phyloP scores from a whole-genome alignment of 2,888 invertebrate species.

The Dysmachus trigonus region DNA sequence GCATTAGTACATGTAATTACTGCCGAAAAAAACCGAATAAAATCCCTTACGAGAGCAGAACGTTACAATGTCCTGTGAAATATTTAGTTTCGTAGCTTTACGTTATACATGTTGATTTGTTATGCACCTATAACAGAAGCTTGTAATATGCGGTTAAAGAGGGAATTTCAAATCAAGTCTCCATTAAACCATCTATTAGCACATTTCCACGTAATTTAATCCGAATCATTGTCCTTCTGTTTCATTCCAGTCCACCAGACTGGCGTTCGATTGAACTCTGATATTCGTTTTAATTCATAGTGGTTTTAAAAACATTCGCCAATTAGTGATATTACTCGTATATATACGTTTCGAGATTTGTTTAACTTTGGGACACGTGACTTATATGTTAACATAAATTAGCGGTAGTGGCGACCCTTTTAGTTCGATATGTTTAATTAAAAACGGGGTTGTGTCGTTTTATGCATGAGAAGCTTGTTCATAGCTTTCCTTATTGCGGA shows the following conservation, averaged over 20 bases:
- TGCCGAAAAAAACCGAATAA: background rate
- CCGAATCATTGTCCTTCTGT: background rate
- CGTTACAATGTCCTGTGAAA: background rate
- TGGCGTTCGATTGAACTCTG: background rate
- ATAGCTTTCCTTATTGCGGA: background rate
- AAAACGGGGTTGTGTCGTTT: background rate
- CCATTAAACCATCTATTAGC: conserved; percentile 16
- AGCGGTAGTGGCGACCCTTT: background rate
- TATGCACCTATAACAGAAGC: background rate
- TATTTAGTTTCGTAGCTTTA: background rate
- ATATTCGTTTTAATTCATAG: background rate
- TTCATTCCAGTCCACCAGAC: background rate
- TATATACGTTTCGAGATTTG: background rate
- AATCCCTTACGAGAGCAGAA: background rate
- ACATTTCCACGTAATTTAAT: conserved; percentile 20
- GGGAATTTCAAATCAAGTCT: conserved; percentile 7
- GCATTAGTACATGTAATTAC: background rate
- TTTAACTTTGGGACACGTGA: background rate
- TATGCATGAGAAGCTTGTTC: background rate
- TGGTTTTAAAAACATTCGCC: background rate
- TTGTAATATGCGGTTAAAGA: background rate
- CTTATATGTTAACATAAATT: background rate
- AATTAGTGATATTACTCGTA: background rate
- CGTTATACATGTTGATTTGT: background rate
- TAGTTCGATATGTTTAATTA: background rate